Evolutionary conservation across 2,888 invertebrate species (phyloP).

Genomic region (Andricus curvator): DNA sequence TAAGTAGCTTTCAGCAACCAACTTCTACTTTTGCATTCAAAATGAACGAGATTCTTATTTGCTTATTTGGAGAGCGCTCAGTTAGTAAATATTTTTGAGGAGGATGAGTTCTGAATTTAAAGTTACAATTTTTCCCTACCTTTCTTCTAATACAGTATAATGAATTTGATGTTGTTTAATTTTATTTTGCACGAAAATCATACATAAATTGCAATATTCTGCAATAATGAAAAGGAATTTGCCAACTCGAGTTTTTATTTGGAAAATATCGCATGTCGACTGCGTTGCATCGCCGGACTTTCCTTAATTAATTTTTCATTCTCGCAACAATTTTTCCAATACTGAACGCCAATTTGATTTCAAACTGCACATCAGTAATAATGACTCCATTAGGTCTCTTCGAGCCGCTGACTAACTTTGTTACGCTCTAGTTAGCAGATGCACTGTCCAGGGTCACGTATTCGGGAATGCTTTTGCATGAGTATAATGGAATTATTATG

Average conservation of each 20-base stretch:
- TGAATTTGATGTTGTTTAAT: too few relatives aligned
- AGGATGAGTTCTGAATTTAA: too few relatives aligned
- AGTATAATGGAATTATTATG: constrained; percentile 28
- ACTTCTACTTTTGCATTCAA: neutral
- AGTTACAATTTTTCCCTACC: too few relatives aligned
- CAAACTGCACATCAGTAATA: constrained; percentile 25
- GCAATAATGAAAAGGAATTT: neutral
- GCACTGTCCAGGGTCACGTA: constrained; percentile 31
- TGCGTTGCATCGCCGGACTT: neutral
- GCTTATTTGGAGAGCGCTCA: neutral
- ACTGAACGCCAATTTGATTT: constrained; percentile 29
- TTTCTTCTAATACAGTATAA: too few relatives aligned
- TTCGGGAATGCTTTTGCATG: constrained; percentile 26
- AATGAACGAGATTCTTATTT: neutral
- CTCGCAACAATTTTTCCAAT: constrained; percentile 26
- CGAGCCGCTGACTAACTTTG: constrained; percentile 19
- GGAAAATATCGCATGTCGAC: neutral
- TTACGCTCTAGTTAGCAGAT: constrained; percentile 37
- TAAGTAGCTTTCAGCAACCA: neutral
- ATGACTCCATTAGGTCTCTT: constrained; percentile 21
- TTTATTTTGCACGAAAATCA: neutral
- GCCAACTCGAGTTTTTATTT: neutral
- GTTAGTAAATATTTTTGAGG: neutral
- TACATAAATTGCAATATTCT: neutral
- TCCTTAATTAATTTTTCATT: constrained; percentile 25